These are phyloP conservation scores for Hylaea fasciaria DNA, from an alignment of 2,888 invertebrate species.

Conservation along the genomic window DNA sequence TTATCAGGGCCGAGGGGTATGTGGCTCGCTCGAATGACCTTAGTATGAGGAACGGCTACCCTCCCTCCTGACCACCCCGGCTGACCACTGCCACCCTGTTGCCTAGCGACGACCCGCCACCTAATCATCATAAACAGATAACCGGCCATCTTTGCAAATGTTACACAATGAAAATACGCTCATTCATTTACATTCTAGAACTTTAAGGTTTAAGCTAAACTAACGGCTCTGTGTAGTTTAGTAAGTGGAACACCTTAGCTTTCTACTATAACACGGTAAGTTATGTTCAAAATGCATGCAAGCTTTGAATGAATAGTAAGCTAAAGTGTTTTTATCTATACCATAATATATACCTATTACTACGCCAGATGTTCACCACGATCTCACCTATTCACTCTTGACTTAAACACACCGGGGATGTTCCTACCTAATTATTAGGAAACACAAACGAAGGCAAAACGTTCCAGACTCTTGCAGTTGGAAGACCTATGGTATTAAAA, in stretches of 20 bases:
- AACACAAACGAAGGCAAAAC: too few relatives aligned
- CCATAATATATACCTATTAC: too few relatives aligned
- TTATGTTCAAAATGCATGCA: conserved; percentile 3
- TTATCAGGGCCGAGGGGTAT: conserved; percentile 70
- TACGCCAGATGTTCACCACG: too few relatives aligned
- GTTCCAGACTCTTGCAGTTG: too few relatives aligned
- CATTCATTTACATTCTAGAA: conserved; percentile 35
- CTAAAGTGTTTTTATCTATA: too few relatives aligned
- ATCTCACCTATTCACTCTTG: too few relatives aligned
- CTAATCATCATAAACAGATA: conserved; percentile 84
- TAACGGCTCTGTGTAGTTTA: conserved; percentile 17
- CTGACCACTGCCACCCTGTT: conserved; percentile 80
- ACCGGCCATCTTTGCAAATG: conserved; percentile 72
- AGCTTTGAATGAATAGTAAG: background rate
- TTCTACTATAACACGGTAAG: conserved; percentile 10
- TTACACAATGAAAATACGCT: conserved; percentile 47
- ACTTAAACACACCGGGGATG: too few relatives aligned
- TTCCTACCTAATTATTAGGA: too few relatives aligned
- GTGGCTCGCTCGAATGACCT: conserved; percentile 60
- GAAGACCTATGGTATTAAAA: too few relatives aligned
- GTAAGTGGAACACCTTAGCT: conserved; percentile 9
- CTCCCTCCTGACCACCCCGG: conserved; percentile 60
- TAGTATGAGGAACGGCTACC: conserved; percentile 75
- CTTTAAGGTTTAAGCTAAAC: conserved; percentile 18
- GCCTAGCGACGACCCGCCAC: conserved; percentile 77